A percentile compares a stretch with the other conserved stretches of the same genome.
These are phyloP conservation scores for Oostethus manadensis DNA, from an alignment of 2,113 vertebrate genomes.

Conservation along the genomic window DNA sequence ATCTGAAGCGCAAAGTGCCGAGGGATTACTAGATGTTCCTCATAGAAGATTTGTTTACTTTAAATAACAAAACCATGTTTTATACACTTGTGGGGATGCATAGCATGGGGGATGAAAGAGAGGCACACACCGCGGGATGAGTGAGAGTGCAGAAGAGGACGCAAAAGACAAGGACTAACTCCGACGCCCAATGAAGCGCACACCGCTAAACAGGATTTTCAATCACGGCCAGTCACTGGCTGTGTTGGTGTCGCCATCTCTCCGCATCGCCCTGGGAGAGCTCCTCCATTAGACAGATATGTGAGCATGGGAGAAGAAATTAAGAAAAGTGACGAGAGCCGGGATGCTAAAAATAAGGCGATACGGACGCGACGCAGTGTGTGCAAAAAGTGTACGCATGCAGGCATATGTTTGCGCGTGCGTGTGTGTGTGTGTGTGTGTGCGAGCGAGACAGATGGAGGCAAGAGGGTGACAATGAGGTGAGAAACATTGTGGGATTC, in stretches of 20 bases:
- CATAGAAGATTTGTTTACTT: constrained; percentile 8
- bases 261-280: neutral
- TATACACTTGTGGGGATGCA: constrained; percentile 12
- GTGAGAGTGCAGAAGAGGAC: neutral
- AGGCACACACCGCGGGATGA: constrained; percentile 28
- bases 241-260: constrained; percentile 29
- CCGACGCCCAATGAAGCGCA: constrained; percentile 6
- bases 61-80: constrained; percentile 19
- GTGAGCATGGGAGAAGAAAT: neutral
- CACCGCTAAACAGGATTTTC: constrained; percentile 41
- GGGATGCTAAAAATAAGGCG: constrained; percentile 25
- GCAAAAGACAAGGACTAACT: neutral
- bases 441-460: constrained; percentile 33
- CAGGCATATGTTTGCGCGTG: neutral
- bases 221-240: constrained; percentile 36
- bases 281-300: neutral
- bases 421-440: neutral
- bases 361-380: constrained; percentile 4
- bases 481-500: constrained; percentile 47
- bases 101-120: constrained; percentile 54
- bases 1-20: too few relatives aligned
- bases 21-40: too few relatives aligned
- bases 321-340: neutral
- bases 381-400: neutral
- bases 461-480: constrained; percentile 44